Percentiles rank a stretch among this genome's conserved stretches.
phyloP scores from a whole-genome alignment of 1,140 invertebrate species.

The Metaphire vulgaris region DNA sequence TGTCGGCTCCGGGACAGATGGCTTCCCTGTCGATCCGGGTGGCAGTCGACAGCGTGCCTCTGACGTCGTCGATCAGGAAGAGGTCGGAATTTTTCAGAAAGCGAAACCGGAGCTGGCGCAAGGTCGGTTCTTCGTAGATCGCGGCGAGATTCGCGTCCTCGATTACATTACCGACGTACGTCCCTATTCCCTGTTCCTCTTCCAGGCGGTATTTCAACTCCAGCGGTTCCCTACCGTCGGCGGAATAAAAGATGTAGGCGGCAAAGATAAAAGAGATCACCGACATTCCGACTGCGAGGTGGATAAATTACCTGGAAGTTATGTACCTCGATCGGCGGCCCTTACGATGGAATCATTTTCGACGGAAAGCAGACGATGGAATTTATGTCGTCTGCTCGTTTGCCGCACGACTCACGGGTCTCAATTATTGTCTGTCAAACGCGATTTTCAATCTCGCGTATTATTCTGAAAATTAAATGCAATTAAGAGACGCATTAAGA shows the following conservation, averaged over 20 bases:
- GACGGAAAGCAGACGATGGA: too few relatives aligned
- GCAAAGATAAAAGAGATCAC: background rate
- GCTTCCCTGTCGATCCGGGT: constrained; percentile 16
- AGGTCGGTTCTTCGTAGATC: background rate
- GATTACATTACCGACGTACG: background rate
- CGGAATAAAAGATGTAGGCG: background rate
- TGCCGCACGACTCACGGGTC: too few relatives aligned
- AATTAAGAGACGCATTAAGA: too few relatives aligned
- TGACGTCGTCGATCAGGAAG: constrained; percentile 10
- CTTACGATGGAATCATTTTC: too few relatives aligned
- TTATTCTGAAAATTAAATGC: too few relatives aligned
- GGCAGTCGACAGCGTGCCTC: background rate
- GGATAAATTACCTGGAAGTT: too few relatives aligned
- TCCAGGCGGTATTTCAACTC: constrained; percentile 10
- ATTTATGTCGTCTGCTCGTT: too few relatives aligned
- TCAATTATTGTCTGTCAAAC: too few relatives aligned
- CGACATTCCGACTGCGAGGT: too few relatives aligned
- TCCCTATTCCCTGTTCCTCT: constrained; percentile 2
- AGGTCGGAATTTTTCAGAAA: background rate
- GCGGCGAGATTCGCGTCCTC: background rate
- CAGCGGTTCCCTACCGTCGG: background rate
- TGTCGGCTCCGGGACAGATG: constrained; percentile 2
- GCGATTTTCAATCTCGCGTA: too few relatives aligned
- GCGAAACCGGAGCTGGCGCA: background rate
- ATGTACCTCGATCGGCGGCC: too few relatives aligned